Conservation (phyloP, 2,888 invertebrate genomes). For the Cerastis rubricosa region DNA sequence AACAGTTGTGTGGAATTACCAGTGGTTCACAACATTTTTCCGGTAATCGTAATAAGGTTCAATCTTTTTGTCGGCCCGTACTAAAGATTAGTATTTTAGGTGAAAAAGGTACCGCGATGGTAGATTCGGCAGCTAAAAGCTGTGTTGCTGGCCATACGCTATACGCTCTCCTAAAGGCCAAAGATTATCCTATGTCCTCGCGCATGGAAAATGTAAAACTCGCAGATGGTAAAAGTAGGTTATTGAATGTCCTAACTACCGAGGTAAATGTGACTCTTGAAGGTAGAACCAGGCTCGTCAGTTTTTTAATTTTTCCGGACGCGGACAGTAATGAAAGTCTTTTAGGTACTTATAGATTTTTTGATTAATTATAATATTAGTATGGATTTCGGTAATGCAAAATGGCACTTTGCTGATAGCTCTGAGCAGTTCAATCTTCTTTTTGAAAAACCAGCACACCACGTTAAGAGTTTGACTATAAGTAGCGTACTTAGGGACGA, state of each 20-base stretch:
- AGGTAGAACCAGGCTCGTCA: background rate
- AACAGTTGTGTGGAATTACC: background rate
- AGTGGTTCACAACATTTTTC: conserved; percentile 2
- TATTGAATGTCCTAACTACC: background rate
- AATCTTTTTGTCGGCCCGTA: too few species aligned
- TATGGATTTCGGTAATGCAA: too few species aligned
- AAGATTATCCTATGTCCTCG: conserved; percentile 1
- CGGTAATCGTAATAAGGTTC: background rate
- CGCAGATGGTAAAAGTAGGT: background rate
- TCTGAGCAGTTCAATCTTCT: too few species aligned
- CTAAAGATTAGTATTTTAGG: conserved; percentile 9
- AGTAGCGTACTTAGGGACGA: too few species aligned
- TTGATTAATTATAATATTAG: too few species aligned
- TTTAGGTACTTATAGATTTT: too few species aligned
- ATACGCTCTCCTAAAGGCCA: conserved; percentile 6
- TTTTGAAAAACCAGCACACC: too few species aligned
- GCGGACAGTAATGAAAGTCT: too few species aligned
- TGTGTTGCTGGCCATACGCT: conserved; percentile 4
- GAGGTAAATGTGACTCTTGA: background rate
- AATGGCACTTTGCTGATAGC: too few species aligned
- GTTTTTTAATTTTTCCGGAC: conserved; percentile 5
- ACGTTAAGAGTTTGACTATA: too few species aligned
- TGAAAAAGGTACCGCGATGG: background rate
- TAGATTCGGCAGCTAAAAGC: conserved; percentile 5
- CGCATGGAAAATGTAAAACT: background rate